phyloP scores from a whole-genome alignment of 2,888 invertebrate species.

The Limnephilus lunatus region DNA sequence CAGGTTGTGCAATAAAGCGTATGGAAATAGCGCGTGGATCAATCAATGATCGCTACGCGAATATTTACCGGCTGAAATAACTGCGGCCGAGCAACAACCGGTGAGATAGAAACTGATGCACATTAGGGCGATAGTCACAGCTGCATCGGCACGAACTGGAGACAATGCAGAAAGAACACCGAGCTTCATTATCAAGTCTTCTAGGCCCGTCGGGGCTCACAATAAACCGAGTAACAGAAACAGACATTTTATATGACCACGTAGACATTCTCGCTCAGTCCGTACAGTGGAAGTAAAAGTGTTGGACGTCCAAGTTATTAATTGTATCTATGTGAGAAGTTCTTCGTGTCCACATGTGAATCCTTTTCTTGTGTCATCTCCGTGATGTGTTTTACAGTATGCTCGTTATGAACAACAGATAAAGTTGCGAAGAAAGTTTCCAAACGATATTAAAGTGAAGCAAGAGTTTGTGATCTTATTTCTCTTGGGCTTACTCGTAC shows the following conservation, averaged over 20 bases:
- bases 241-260: conserved; percentile 7
- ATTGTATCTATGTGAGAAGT: conserved; percentile 3
- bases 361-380: not conserved
- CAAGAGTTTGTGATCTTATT: not conserved
- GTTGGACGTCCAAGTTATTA: conserved; percentile 17
- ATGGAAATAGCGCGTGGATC: conserved; percentile 43
- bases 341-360: conserved; percentile 7
- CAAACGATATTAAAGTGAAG: conserved; percentile 34
- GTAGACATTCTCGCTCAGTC: not conserved
- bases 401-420: conserved; percentile 17
- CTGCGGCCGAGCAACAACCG: conserved; percentile 20
- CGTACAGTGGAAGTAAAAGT: conserved; percentile 15
- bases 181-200: not conserved
- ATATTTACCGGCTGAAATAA: conserved; percentile 33
- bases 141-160: conserved; percentile 37
- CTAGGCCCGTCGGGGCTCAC: not conserved
- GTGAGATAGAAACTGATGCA: conserved; percentile 49
- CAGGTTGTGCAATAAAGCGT: conserved; percentile 15
- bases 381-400: not conserved
- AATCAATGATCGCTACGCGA: conserved; percentile 45
- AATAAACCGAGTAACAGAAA: not conserved
- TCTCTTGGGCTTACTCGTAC: not conserved
- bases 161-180: conserved; percentile 26
- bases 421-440: conserved; percentile 27
- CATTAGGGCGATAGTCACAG: conserved; percentile 38